These are phyloP conservation scores for Turnix velox DNA, from an alignment of 2,113 vertebrate species.

Conservation along the genomic window DNA sequence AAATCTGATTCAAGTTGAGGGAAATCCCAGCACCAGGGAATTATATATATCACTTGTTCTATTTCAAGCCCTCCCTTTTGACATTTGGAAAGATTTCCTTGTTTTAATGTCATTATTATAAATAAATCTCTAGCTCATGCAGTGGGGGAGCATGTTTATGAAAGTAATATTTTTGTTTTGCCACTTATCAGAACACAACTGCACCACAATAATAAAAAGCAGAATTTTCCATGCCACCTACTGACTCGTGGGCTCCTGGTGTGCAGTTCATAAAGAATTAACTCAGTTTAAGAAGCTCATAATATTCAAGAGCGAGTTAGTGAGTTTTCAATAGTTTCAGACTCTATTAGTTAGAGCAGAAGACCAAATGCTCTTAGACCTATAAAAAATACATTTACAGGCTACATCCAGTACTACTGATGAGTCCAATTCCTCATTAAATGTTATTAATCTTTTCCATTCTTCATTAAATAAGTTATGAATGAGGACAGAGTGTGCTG, in stretches of 20 bases:
- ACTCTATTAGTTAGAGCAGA: neutral
- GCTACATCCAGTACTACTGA: neutral
- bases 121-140: neutral
- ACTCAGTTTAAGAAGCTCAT: neutral
- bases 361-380: neutral
- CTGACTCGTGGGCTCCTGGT: neutral
- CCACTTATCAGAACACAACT: neutral
- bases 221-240: neutral
- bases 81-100: neutral
- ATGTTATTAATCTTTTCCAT: neutral
- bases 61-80: neutral
- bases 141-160: neutral
- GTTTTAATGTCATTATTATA: neutral
- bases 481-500: neutral
- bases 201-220: neutral
- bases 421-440: neutral
- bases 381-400: neutral
- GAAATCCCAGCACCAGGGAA: neutral
- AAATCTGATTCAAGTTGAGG: neutral
- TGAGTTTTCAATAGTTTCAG: slow-evolving; percentile 6
- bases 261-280: neutral
- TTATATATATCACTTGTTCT: neutral
- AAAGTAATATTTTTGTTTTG: neutral
- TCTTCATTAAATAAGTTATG: neutral
- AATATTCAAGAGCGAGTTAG: neutral